A percentile compares a stretch with the other conserved stretches of the same genome.
These are phyloP conservation scores for Hylomyscus alleni DNA, from an alignment of 2,797 vertebrate species.

Conservation along the genomic window DNA sequence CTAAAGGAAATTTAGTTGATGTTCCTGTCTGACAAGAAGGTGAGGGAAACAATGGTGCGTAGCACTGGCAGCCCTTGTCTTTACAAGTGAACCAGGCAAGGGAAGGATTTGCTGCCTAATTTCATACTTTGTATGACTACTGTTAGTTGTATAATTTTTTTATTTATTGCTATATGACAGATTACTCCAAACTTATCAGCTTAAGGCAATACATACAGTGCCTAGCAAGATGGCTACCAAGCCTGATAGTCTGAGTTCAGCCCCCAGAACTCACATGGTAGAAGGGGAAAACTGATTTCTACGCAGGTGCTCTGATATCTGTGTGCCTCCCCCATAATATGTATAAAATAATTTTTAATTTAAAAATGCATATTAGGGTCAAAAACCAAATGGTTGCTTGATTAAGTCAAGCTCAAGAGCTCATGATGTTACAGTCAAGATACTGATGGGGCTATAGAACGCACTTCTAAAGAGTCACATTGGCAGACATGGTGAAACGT, in stretches of 20 bases:
- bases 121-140: not conserved
- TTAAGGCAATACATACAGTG: not conserved
- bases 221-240: not conserved
- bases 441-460: not conserved
- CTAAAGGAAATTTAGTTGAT: not conserved
- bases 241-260: not conserved
- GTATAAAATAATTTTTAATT: not conserved
- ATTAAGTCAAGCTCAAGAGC: not conserved
- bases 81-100: not conserved
- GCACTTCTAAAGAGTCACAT: not conserved
- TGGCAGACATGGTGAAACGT: not conserved
- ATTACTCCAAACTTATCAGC: slow-evolving; percentile 34
- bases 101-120: not conserved
- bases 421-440: not conserved
- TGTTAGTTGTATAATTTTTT: not conserved
- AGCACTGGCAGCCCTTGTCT: not conserved
- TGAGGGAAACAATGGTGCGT: not conserved
- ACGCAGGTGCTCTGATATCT: not conserved
- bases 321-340: not conserved
- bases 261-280: not conserved
- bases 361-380: not conserved
- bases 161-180: not conserved
- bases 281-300: not conserved
- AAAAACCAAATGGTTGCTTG: not conserved
- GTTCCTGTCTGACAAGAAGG: not conserved